A percentile compares a stretch with the other conserved stretches of the same genome.
phyloP scores from a whole-genome alignment of 2,113 vertebrate species.

The Prunella fulvescens region DNA sequence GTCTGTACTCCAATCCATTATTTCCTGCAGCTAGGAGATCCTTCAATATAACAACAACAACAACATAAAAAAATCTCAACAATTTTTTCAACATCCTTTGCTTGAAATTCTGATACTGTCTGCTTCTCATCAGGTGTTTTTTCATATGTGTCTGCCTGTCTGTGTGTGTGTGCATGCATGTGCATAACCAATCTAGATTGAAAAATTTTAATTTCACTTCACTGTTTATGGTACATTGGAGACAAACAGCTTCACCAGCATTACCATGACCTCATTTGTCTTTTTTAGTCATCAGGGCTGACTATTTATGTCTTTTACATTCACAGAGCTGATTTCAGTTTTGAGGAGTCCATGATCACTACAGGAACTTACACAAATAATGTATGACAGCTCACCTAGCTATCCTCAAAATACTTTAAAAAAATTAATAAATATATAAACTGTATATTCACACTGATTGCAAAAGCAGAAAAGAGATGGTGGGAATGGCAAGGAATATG shows the following conservation, averaged over 20 bases:
- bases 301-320: constrained; percentile 70
- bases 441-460: constrained; percentile 47
- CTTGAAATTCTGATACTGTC: constrained; percentile 52
- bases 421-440: constrained; percentile 43
- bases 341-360: constrained; percentile 54
- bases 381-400: constrained; percentile 60
- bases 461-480: constrained; percentile 48
- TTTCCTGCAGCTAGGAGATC: constrained; percentile 37
- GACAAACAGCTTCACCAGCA: constrained; percentile 60
- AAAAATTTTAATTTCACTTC: constrained; percentile 66
- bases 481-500: background rate
- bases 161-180: background rate
- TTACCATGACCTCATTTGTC: constrained; percentile 58
- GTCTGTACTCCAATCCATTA: background rate
- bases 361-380: constrained; percentile 46
- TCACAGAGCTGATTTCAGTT: constrained; percentile 60
- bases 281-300: constrained; percentile 68
- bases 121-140: constrained; percentile 48
- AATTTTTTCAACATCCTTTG: background rate
- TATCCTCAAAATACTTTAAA: constrained; percentile 27
- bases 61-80: background rate
- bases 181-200: constrained; percentile 27
- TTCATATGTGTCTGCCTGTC: background rate
- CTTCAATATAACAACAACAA: background rate
- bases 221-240: constrained; percentile 65